Percentiles rank a stretch among this genome's conserved stretches.
Conservation (phyloP, 2,797 vertebrate species). For the Crocodylus rhombifer region DNA sequence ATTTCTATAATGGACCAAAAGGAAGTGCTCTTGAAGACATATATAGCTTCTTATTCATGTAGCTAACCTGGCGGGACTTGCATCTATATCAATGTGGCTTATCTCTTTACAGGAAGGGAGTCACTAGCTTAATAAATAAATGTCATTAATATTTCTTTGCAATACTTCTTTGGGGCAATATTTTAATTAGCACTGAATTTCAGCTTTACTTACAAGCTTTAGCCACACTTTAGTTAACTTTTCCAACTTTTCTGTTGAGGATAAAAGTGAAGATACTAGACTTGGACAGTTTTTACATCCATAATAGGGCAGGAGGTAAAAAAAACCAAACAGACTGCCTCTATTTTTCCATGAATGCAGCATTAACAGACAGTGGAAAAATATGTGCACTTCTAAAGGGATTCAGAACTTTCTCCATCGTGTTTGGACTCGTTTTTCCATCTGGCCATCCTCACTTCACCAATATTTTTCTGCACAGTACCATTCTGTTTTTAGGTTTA, state of each 20-base stretch:
- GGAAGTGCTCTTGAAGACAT: no score
- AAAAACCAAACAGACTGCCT: not conserved
- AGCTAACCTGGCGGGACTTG: no score
- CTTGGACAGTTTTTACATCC: constrained; percentile 5
- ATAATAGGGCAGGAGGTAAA: constrained; percentile 31
- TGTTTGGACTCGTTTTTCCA: not conserved
- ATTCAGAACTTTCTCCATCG: constrained; percentile 5
- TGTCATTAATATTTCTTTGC: no score
- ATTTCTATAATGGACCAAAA: no score
- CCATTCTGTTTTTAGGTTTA: constrained; percentile 41
- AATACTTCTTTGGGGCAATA: no score
- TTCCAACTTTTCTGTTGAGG: not conserved
- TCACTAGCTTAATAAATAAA: no score
- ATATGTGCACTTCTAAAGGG: not conserved
- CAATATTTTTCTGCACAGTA: not conserved
- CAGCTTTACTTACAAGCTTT: not conserved
- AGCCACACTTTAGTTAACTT: not conserved
- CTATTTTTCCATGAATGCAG: not conserved
- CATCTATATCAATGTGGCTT: no score
- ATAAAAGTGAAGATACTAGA: not conserved
- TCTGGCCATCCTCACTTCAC: constrained; percentile 34
- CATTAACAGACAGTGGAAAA: not conserved
- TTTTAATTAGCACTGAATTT: not conserved
- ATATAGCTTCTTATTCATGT: no score
- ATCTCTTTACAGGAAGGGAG: no score